These are phyloP conservation scores for Mus spretus DNA, from an alignment of 2,797 vertebrate genomes.

Conservation along the genomic window DNA sequence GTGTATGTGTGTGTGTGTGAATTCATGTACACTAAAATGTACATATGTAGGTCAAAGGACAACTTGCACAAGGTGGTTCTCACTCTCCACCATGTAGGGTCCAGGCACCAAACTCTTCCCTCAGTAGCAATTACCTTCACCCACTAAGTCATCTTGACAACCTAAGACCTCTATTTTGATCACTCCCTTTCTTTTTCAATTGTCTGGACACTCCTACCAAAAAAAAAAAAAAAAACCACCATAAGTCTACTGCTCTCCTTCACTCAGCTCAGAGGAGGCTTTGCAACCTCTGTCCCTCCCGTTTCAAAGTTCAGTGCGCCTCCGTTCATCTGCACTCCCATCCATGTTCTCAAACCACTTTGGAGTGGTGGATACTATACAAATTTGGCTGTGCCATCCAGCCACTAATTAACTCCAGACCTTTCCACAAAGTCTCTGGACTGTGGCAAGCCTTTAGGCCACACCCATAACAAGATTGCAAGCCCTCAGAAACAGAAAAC, in stretches of 20 bases:
- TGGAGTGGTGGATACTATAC: not conserved
- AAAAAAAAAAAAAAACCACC: not conserved
- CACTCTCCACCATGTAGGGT: not conserved
- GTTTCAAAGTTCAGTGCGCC: not conserved
- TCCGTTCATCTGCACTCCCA: rapidly evolving
- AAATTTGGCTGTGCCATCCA: not conserved
- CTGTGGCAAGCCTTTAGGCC: not conserved
- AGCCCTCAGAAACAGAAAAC: not conserved
- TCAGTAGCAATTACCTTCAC: not conserved
- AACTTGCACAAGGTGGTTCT: not conserved
- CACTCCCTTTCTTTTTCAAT: not conserved
- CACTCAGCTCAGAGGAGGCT: not conserved
- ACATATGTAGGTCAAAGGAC: not conserved
- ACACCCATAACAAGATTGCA: not conserved
- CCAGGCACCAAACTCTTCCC: not conserved
- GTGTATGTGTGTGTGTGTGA: not conserved
- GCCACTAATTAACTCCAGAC: not conserved
- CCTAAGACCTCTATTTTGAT: constrained; percentile 12
- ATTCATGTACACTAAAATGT: not conserved
- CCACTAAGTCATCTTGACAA: not conserved
- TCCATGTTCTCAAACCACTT: not conserved
- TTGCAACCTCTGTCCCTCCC: rapidly evolving
- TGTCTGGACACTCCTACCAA: not conserved
- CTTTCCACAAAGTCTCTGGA: not conserved
- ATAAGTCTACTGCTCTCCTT: not conserved